Evolutionary conservation across 2,888 invertebrate genomes (phyloP).

Genomic region (Macrosiphum euphorbiae): DNA sequence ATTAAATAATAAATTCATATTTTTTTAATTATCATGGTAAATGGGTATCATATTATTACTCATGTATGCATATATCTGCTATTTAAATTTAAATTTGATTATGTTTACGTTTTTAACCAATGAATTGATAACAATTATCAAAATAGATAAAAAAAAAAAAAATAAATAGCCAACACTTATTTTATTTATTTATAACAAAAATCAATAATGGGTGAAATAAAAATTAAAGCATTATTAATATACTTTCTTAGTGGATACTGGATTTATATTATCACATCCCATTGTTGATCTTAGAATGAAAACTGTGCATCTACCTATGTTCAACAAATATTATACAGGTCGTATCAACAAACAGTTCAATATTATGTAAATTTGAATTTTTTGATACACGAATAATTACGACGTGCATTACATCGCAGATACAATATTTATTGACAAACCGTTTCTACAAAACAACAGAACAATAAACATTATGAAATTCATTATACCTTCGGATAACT

Average conservation of each 20-base stretch:
- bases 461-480: not conserved
- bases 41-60: not conserved
- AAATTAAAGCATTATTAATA: not conserved
- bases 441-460: not conserved
- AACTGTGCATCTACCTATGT: not conserved
- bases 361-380: not conserved
- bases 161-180: not conserved
- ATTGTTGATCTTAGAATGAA: not conserved
- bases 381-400: not conserved
- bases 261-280: not conserved
- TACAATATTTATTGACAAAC: not conserved
- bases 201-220: not conserved
- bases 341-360: not conserved
- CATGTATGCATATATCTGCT: not conserved
- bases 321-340: not conserved
- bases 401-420: not conserved
- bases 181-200: not conserved
- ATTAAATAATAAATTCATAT: conserved; percentile 6
- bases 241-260: not conserved
- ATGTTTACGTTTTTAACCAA: not conserved
- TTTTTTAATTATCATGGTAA: not conserved
- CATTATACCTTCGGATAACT: not conserved
- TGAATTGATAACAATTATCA: not conserved
- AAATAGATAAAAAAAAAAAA: not conserved
- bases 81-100: not conserved